Conservation (phyloP, 2,113 vertebrate genomes). For the Rafetus swinhoei region DNA sequence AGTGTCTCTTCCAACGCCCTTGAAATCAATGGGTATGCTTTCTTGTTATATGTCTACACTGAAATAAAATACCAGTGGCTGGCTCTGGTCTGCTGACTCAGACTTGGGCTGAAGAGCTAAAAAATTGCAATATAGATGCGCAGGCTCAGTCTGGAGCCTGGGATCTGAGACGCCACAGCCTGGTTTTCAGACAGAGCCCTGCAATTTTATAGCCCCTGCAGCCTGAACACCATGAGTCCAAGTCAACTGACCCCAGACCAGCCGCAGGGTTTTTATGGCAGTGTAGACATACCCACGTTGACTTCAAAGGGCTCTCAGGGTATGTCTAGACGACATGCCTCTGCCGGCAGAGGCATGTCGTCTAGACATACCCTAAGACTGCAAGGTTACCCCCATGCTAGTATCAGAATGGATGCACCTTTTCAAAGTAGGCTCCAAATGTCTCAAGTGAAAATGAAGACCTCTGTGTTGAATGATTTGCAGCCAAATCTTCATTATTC, state of each 20-base stretch:
- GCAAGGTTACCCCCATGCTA: background rate
- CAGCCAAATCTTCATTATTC: accelerated
- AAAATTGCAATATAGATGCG: background rate
- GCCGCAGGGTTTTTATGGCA: background rate
- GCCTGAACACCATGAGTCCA: background rate
- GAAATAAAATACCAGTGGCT: background rate
- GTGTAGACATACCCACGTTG: background rate
- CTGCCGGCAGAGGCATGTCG: too few relatives aligned
- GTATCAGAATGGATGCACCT: background rate
- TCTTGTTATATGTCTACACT: background rate
- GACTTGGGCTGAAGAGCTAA: background rate
- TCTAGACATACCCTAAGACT: slow-evolving; percentile 16
- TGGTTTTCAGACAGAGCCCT: background rate
- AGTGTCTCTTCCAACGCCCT: background rate
- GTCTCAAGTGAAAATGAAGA: slow-evolving; percentile 31
- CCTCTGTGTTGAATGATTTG: background rate
- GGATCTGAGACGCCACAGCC: background rate
- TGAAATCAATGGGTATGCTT: background rate
- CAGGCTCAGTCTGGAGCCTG: background rate
- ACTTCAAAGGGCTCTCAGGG: slow-evolving; percentile 5
- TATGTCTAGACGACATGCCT: too few relatives aligned
- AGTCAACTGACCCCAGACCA: background rate
- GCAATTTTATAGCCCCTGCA: background rate
- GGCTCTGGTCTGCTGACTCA: background rate
- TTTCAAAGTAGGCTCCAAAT: slow-evolving; percentile 4